Base-by-base conservation (phyloP, 2,797 vertebrate species). In the Champsocephalus esox region DNA sequence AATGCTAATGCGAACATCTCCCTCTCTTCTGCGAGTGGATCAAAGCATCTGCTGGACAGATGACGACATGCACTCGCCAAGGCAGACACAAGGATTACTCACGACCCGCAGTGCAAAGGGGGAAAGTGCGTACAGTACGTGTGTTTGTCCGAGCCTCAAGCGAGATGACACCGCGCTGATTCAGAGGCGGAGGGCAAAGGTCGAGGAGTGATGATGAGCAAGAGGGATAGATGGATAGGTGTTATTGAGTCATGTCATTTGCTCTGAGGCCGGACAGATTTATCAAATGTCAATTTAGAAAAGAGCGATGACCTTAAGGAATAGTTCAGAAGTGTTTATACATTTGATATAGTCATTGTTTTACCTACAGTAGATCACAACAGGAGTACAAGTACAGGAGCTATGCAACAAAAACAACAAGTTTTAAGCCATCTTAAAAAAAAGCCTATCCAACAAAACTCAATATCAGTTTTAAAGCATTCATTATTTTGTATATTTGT, bases 1-100 rank as follows among this genome's bases (percentile, higher is more conserved):
- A 38, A 88, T 82, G 84, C 81, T 83, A 87, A 91, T 82, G 66
- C 13, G 3, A 83, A 83, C 67, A 32, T 80, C 75, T 77, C 81
- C 57, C 63, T 24, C 51, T 78, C 13, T 24, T 62, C 68, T 70
- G 68, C 10, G 48, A 77, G 75, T 9, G 32, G 80, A 90, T 91
- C 84, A 86, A 86, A 89, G 88, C 84, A 70, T 87, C 77, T 84
- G 85, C 62, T 16, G 70, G 76, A 84, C 65, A 61, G 77, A 89
- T 89, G 83, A 92, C 84, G 80, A 48, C 77, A 87, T 80, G 75
- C 24, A 28, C 24, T 28, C 24, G 24, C 24, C 24, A 28, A 28
- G 24, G 24, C 61, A 32, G 55, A 58, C 61, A 32, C 54, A 41
- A 67, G 79, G 88, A 85, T 87, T 83, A 78, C 60, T 79, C 64